Evolutionary conservation across 2,888 invertebrate species (phyloP).

Genomic region (Cantharis flavilabris): DNA sequence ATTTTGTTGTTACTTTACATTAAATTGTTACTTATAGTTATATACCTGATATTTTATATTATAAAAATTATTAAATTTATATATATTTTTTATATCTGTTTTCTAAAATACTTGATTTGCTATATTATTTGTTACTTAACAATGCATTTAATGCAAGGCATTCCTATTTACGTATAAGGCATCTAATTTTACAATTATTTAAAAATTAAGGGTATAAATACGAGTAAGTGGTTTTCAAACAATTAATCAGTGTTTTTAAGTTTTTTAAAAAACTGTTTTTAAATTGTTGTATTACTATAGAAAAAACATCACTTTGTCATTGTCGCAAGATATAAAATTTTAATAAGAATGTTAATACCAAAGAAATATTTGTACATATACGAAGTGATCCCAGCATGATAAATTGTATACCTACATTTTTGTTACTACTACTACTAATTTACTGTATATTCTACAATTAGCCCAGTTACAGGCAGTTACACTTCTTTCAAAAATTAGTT

Average conservation of each 20-base stretch:
- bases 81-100: not conserved
- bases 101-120: not conserved
- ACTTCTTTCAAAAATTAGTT: not conserved
- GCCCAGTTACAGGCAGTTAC: not conserved
- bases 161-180: not conserved
- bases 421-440: not conserved
- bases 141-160: not conserved
- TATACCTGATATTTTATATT: not conserved
- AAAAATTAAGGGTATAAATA: not conserved
- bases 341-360: not conserved
- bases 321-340: not conserved
- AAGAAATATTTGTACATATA: not conserved
- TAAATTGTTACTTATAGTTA: not conserved
- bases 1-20: constrained; percentile 5
- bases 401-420: not conserved
- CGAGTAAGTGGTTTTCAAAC: not conserved
- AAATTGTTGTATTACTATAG: not conserved
- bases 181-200: not conserved
- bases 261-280: not conserved
- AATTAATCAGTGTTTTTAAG: not conserved
- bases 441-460: not conserved
- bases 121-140: not conserved
- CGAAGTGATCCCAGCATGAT: not conserved
- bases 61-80: not conserved
- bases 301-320: not conserved